Conservation (phyloP, 2,888 invertebrate genomes). For the Sesia apiformis region DNA sequence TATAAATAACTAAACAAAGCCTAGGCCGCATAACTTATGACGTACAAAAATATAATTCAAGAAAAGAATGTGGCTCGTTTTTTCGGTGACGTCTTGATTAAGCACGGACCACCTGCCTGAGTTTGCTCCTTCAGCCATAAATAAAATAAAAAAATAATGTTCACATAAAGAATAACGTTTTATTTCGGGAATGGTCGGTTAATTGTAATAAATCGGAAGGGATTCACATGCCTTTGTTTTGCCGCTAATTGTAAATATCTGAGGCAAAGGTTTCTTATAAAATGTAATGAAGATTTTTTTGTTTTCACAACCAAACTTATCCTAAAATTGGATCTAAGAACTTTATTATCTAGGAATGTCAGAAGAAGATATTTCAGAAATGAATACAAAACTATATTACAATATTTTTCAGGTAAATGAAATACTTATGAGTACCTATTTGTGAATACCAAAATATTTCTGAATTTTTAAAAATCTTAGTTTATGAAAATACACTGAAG, state of each 20-base stretch:
- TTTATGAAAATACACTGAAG: too few species aligned
- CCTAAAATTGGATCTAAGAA: too few species aligned
- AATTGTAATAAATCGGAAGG: slow-evolving; percentile 43
- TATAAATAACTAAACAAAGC: slow-evolving; percentile 60
- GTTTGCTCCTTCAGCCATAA: slow-evolving; percentile 54
- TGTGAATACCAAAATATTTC: too few species aligned
- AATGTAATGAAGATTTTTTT: too few species aligned
- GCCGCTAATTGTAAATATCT: slow-evolving; percentile 18
- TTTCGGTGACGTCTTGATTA: slow-evolving; percentile 74
- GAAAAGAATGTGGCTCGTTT: slow-evolving; percentile 60
- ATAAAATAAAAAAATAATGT: slow-evolving; percentile 62
- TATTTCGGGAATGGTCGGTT: slow-evolving; percentile 12
- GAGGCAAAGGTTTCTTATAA: too few species aligned
- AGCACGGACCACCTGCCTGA: slow-evolving; percentile 70
- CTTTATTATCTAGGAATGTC: too few species aligned
- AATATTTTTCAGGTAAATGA: too few species aligned
- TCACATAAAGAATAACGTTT: slow-evolving; percentile 55
- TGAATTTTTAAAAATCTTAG: too few species aligned
- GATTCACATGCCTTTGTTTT: slow-evolving; percentile 35
- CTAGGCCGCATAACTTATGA: slow-evolving; percentile 53
- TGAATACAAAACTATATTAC: too few species aligned
- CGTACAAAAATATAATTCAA: slow-evolving; percentile 62
- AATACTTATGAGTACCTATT: too few species aligned
- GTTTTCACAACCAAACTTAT: too few species aligned
- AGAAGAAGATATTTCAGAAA: too few species aligned